Percentiles rank a stretch among this genome's conserved stretches.
Evolutionary conservation across 1,140 invertebrate species (phyloP).

Genomic region (Armadillidium nasatum): DNA sequence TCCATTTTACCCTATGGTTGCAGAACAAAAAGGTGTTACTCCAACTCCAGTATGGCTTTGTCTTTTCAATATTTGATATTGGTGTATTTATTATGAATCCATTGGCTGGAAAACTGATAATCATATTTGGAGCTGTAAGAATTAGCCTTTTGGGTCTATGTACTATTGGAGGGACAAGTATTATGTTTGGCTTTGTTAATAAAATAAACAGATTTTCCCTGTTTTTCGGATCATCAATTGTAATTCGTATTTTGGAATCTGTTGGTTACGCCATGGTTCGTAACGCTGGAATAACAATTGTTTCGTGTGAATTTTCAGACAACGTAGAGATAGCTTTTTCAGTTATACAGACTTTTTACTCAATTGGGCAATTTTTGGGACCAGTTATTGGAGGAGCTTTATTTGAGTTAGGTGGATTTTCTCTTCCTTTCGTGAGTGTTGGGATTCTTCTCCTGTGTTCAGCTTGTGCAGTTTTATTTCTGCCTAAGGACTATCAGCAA

Average conservation of each 20-base stretch:
- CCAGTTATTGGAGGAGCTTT: constrained; percentile 47
- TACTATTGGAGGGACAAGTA: constrained; percentile 12
- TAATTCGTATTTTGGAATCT: constrained; percentile 19
- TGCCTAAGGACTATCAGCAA: constrained; percentile 44
- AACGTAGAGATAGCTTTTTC: constrained; percentile 16
- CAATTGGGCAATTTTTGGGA: constrained; percentile 34
- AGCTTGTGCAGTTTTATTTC: constrained; percentile 33
- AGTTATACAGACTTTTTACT: background rate
- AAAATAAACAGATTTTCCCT: background rate
- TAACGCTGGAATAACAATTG: constrained; percentile 14
- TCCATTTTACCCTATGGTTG: constrained; percentile 20
- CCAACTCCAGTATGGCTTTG: constrained; percentile 22
- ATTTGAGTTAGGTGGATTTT: constrained; percentile 47
- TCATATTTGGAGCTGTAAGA: constrained; percentile 1
- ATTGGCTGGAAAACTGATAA: background rate
- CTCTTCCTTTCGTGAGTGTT: constrained; percentile 47
- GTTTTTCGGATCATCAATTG: background rate
- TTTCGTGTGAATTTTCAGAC: constrained; percentile 18
- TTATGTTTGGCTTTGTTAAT: constrained; percentile 21
- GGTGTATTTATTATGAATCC: constrained; percentile 16
- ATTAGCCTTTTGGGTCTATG: constrained; percentile 9
- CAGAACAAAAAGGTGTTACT: constrained; percentile 18
- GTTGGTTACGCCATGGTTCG: constrained; percentile 14
- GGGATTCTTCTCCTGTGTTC: constrained; percentile 45
- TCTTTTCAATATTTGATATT: constrained; percentile 12